These are phyloP conservation scores for Distichodus sexfasciatus DNA, from an alignment of 2,797 vertebrate species.

Conservation along the genomic window DNA sequence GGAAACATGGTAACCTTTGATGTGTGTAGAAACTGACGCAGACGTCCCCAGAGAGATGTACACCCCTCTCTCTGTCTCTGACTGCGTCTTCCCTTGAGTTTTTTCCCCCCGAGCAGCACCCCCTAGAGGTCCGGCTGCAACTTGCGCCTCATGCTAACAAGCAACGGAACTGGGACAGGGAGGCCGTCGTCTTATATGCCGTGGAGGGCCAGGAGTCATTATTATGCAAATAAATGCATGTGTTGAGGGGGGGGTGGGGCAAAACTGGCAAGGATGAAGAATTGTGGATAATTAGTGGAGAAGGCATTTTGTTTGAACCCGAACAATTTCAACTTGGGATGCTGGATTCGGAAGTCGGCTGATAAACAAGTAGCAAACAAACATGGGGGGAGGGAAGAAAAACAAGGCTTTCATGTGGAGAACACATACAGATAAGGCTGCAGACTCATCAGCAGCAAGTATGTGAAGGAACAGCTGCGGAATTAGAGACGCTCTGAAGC, in stretches of 20 bases:
- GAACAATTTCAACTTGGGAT: constrained; percentile 68
- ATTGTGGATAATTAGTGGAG: constrained; percentile 73
- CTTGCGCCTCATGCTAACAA: constrained; percentile 52
- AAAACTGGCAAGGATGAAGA: constrained; percentile 71
- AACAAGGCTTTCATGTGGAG: constrained; percentile 71
- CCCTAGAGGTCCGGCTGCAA: constrained; percentile 55
- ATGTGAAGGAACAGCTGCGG: constrained; percentile 58
- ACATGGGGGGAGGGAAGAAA: constrained; percentile 50
- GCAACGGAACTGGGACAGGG: constrained; percentile 67
- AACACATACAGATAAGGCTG: constrained; percentile 62
- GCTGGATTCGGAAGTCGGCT: constrained; percentile 61
- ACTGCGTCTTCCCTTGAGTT: not conserved
- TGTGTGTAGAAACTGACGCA: constrained; percentile 42
- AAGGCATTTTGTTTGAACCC: constrained; percentile 78
- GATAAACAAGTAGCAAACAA: constrained; percentile 74
- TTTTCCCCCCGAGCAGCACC: constrained; percentile 27
- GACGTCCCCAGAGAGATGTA: constrained; percentile 17
- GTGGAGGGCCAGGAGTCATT: constrained; percentile 63
- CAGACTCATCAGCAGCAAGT: constrained; percentile 61
- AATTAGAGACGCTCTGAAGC: constrained; percentile 63
- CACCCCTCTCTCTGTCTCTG: constrained; percentile 24
- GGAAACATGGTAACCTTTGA: constrained; percentile 43
- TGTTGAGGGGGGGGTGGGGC: constrained; percentile 49
- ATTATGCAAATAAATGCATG: constrained; percentile 80
- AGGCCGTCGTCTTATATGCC: constrained; percentile 62